Evolutionary conservation across 2,888 invertebrate genomes (phyloP).

Genomic region (Leptinotarsa haldemani): DNA sequence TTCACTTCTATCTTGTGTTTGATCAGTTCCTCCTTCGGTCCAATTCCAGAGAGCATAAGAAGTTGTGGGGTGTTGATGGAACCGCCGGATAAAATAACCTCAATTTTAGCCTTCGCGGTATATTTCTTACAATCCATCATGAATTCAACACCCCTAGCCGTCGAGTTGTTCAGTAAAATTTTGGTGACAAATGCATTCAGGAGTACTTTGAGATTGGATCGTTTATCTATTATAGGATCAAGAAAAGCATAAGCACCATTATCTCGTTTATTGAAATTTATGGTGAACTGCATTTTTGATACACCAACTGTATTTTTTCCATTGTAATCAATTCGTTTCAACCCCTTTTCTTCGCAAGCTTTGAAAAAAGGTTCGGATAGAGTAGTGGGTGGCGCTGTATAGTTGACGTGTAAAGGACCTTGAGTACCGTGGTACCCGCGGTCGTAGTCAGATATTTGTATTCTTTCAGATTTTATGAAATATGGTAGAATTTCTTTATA

Average conservation of each 20-base stretch:
- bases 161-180: slow-evolving; percentile 26
- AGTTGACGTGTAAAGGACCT: slow-evolving; percentile 67
- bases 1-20: slow-evolving; percentile 24
- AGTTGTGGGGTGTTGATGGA: slow-evolving; percentile 34
- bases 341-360: slow-evolving; percentile 67
- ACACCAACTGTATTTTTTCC: slow-evolving; percentile 25
- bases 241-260: slow-evolving; percentile 31
- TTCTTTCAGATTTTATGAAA: slow-evolving; percentile 79
- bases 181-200: slow-evolving; percentile 64
- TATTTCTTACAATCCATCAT: slow-evolving; percentile 70
- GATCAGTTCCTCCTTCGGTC: slow-evolving; percentile 29
- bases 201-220: slow-evolving; percentile 65
- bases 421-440: slow-evolving; percentile 56
- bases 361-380: slow-evolving; percentile 14
- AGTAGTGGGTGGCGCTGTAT: slow-evolving; percentile 17
- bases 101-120: slow-evolving; percentile 73
- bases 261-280: slow-evolving; percentile 30
- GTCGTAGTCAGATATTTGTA: slow-evolving; percentile 20
- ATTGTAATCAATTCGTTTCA: slow-evolving; percentile 34
- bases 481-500: slow-evolving; percentile 77
- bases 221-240: slow-evolving; percentile 24
- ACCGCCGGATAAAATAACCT: slow-evolving; percentile 72
- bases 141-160: slow-evolving; percentile 34
- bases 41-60: slow-evolving; percentile 39
- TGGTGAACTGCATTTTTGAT: slow-evolving; percentile 34